phyloP scores from a whole-genome alignment of 2,888 invertebrate genomes.

The Hyposoter dolosus region DNA sequence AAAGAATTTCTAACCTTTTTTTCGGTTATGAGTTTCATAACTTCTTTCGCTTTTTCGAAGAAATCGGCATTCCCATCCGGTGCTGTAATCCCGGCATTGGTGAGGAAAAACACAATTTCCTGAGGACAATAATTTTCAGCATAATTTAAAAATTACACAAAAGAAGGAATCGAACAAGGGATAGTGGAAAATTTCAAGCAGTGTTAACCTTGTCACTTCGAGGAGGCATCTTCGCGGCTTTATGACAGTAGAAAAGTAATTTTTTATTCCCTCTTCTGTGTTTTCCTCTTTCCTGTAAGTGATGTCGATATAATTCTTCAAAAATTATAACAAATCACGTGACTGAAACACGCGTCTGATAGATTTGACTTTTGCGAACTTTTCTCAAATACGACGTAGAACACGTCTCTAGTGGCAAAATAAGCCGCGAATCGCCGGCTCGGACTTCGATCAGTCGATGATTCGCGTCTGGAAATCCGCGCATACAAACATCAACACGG shows the following conservation, averaged over 20 bases:
- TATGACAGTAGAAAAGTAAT: background rate
- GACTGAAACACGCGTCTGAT: background rate
- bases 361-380: background rate
- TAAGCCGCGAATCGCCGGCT: background rate
- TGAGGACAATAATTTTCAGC: background rate
- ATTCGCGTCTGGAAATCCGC: background rate
- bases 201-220: conserved; percentile 28
- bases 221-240: conserved; percentile 14
- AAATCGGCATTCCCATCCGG: conserved; percentile 31
- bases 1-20: conserved; percentile 6
- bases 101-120: conserved; percentile 57
- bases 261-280: background rate
- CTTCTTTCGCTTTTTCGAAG: conserved; percentile 60
- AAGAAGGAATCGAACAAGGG: background rate
- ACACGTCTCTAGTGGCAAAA: background rate
- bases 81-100: conserved; percentile 37
- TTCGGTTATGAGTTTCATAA: conserved; percentile 52
- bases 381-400: background rate
- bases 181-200: background rate
- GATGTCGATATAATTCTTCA: background rate
- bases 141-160: background rate
- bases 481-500: background rate
- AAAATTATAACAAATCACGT: background rate
- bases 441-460: background rate
- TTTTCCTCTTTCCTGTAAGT: background rate